Percentiles rank a stretch among this genome's conserved stretches.
These are phyloP conservation scores for Dasysyrphus tricinctus DNA, from an alignment of 2,888 invertebrate species.

Conservation along the genomic window DNA sequence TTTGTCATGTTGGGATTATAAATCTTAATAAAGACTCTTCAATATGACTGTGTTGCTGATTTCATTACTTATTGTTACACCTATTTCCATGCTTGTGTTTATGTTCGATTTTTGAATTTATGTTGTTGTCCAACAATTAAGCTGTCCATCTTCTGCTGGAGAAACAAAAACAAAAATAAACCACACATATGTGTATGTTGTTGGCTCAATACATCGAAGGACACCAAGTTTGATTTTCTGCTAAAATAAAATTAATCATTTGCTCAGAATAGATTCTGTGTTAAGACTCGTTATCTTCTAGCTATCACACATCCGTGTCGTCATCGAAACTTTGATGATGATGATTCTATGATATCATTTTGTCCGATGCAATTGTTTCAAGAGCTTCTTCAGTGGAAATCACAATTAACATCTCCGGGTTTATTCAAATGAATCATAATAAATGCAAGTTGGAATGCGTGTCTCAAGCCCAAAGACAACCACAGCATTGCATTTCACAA, in stretches of 20 bases:
- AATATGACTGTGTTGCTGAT: constrained; percentile 41
- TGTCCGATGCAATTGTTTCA: constrained; percentile 36
- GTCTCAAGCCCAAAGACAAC: background rate
- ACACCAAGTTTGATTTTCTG: constrained; percentile 46
- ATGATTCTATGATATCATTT: constrained; percentile 55
- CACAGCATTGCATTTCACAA: background rate
- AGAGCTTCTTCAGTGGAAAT: constrained; percentile 38
- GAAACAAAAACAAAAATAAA: background rate
- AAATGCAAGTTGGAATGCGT: constrained; percentile 17
- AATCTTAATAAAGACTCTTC: constrained; percentile 35
- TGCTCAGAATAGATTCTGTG: constrained; percentile 57
- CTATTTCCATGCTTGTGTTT: constrained; percentile 3
- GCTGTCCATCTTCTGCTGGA: constrained; percentile 48
- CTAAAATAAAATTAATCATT: constrained; percentile 42
- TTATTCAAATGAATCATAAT: constrained; percentile 58
- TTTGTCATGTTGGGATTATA: constrained; percentile 33
- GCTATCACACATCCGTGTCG: constrained; percentile 44
- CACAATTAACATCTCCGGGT: constrained; percentile 46
- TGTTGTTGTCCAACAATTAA: constrained; percentile 56
- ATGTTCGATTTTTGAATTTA: constrained; percentile 38
- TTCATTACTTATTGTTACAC: constrained; percentile 53
- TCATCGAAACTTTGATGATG: constrained; percentile 6
- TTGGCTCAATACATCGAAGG: constrained; percentile 43
- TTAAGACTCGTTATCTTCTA: constrained; percentile 23
- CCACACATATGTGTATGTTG: background rate